These are phyloP conservation scores for Tetanocera ferruginea DNA, from an alignment of 2,888 invertebrate species.

Conservation along the genomic window DNA sequence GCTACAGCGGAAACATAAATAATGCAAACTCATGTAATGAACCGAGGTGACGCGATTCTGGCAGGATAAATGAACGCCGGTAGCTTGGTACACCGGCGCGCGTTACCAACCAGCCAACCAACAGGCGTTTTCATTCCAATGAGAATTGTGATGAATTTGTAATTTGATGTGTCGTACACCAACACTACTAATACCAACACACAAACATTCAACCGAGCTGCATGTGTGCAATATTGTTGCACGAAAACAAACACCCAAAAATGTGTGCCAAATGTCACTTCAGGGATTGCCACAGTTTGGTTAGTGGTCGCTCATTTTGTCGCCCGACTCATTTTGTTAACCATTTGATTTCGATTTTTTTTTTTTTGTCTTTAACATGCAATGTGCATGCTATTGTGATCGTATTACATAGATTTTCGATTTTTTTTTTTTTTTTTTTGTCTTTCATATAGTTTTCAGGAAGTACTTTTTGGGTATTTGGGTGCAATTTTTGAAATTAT, in stretches of 20 bases:
- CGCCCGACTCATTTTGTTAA: too few species aligned
- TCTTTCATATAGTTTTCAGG: too few species aligned
- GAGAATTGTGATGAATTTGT: constrained; percentile 16
- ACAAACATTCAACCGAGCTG: background rate
- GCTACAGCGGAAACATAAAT: background rate
- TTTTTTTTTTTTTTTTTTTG: too few species aligned
- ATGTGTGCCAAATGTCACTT: too few species aligned
- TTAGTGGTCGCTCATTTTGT: background rate
- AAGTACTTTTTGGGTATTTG: too few species aligned
- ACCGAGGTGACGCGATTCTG: background rate
- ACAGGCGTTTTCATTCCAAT: background rate
- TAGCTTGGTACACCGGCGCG: background rate
- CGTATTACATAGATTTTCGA: background rate
- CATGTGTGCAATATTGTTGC: too few species aligned
- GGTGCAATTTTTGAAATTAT: too few species aligned
- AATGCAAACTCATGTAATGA: background rate
- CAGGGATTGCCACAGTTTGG: background rate
- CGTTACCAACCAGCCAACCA: background rate
- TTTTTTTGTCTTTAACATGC: background rate
- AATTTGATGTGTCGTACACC: constrained; percentile 15
- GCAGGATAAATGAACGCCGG: background rate
- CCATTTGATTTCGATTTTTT: too few species aligned
- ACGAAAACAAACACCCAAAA: too few species aligned
- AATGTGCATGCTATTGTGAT: too few species aligned
- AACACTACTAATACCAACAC: background rate